Evolutionary conservation across 2,113 vertebrate genomes (phyloP).

Genomic region (Peromyscus leucopus): DNA sequence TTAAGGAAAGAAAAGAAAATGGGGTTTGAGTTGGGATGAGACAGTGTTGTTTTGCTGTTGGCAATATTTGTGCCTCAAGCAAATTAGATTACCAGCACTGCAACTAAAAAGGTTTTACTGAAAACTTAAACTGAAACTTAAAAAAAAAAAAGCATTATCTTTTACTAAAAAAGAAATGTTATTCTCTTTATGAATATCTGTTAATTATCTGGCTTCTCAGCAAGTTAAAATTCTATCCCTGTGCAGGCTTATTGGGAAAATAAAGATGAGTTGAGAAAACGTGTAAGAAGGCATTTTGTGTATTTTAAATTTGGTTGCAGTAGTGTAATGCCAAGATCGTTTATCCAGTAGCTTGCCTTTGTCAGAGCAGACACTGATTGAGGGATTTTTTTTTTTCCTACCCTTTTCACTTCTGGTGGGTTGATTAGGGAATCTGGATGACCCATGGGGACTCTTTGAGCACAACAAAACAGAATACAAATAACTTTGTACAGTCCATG

Average conservation of each 20-base stretch:
- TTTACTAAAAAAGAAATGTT: conserved; percentile 16
- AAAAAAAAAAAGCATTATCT: background rate
- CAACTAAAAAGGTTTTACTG: conserved; percentile 36
- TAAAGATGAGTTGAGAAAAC: conserved; percentile 58
- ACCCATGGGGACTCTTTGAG: conserved; percentile 72
- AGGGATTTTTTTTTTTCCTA: background rate
- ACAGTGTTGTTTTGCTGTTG: background rate
- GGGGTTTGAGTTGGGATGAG: conserved; percentile 20
- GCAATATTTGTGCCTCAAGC: conserved; percentile 10
- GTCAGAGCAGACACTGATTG: conserved; percentile 69
- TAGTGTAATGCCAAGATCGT: conserved; percentile 68
- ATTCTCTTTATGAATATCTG: conserved; percentile 55
- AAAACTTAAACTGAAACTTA: background rate
- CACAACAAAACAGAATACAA: conserved; percentile 80
- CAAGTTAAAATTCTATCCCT: conserved; percentile 57
- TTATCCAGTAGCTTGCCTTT: conserved; percentile 65
- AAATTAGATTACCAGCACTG: conserved; percentile 5
- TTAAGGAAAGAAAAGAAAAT: background rate
- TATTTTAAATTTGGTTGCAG: conserved; percentile 76
- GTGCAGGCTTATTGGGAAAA: conserved; percentile 53
- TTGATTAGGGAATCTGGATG: conserved; percentile 78
- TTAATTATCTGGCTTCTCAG: conserved; percentile 65
- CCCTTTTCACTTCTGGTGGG: conserved; percentile 76
- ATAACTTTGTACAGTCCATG: conserved; percentile 86
- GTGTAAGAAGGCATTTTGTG: conserved; percentile 49